These are phyloP conservation scores for Pteruthius melanotis DNA, from an alignment of 2,113 vertebrate species.

Conservation along the genomic window DNA sequence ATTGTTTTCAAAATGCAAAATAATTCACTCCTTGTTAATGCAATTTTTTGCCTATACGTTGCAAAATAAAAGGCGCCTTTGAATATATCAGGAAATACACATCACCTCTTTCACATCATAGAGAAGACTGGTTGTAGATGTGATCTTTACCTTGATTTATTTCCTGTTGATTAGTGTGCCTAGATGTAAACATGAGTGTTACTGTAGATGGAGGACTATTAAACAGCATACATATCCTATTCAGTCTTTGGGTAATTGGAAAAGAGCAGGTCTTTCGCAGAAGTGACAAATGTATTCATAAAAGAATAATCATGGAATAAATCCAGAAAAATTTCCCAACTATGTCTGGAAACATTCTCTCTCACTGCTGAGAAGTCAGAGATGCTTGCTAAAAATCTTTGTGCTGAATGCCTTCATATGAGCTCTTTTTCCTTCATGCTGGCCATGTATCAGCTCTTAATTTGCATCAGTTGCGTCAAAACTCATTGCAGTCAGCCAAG, in stretches of 20 bases:
- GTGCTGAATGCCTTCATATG: background rate
- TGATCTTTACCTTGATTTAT: background rate
- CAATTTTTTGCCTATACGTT: background rate
- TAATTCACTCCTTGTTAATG: background rate
- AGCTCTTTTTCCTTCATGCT: background rate
- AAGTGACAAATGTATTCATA: slow-evolving; percentile 1
- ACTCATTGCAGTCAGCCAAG: background rate
- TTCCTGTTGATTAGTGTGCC: background rate
- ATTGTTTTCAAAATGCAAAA: background rate
- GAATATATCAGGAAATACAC: background rate
- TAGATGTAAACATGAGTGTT: background rate
- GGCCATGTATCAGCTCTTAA: background rate
- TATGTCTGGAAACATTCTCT: background rate
- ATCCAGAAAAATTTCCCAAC: background rate
- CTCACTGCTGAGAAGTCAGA: slow-evolving; percentile 15
- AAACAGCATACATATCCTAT: background rate
- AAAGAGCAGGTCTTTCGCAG: background rate
- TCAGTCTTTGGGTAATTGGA: background rate
- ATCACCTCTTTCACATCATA: background rate
- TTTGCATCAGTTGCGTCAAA: background rate
- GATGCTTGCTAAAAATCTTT: slow-evolving; percentile 10
- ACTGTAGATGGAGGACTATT: background rate
- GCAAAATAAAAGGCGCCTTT: background rate
- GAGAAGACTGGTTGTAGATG: background rate
- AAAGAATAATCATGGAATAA: slow-evolving; percentile 6